These are phyloP conservation scores for Tromatobia lineatoria DNA, from an alignment of 2,888 invertebrate genomes.

Conservation along the genomic window DNA sequence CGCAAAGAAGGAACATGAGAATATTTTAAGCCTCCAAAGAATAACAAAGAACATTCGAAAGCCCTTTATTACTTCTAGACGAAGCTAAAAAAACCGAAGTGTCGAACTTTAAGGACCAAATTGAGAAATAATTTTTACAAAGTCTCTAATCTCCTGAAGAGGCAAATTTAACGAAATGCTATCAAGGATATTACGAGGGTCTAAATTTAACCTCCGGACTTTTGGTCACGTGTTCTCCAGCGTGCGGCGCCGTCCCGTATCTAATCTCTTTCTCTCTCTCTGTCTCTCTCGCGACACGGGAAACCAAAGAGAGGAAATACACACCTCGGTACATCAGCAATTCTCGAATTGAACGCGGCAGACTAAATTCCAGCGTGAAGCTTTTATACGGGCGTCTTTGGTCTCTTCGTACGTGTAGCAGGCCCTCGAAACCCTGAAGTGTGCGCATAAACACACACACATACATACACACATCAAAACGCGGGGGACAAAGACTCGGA, in stretches of 20 bases:
- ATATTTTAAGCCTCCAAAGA: not conserved
- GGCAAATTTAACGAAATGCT: not conserved
- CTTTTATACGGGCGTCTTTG: not conserved
- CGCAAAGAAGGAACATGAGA: not conserved
- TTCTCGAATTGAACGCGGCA: not conserved
- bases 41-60: not conserved
- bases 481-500: constrained; percentile 11
- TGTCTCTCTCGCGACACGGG: not conserved
- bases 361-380: not conserved
- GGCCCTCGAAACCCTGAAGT: not conserved
- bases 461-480: constrained; percentile 9
- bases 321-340: not conserved
- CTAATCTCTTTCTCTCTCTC: constrained; percentile 1
- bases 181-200: not conserved
- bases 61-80: no score
- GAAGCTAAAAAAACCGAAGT: no score
- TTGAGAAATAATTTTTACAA: no score
- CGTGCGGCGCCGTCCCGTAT: not conserved
- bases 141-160: not conserved
- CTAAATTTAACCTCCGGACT: not conserved
- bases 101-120: no score
- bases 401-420: not conserved
- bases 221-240: constrained; percentile 20
- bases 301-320: not conserved
- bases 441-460: not conserved